Percentiles rank a stretch among this genome's conserved stretches.
phyloP scores from a whole-genome alignment of 2,888 invertebrate species.

The Ichneumon xanthorius region DNA sequence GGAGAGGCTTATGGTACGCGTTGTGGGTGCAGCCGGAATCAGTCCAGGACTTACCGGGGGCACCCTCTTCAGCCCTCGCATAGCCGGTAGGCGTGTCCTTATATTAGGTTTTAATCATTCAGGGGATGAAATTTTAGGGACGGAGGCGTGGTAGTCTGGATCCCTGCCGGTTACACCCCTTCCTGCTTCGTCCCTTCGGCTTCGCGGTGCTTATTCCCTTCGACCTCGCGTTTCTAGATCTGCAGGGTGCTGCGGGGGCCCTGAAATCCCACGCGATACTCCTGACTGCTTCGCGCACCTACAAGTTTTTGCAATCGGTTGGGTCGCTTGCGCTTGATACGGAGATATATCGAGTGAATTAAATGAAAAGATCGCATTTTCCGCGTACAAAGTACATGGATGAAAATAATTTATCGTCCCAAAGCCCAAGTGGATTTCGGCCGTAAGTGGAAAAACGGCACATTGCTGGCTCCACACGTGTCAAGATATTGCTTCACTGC shows the following conservation, averaged over 20 bases:
- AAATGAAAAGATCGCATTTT: too few species aligned
- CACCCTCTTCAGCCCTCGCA: conserved; percentile 58
- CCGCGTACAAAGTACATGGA: too few species aligned
- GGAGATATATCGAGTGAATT: too few species aligned
- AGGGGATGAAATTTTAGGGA: conserved; percentile 83
- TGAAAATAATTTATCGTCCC: too few species aligned
- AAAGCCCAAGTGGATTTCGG: too few species aligned
- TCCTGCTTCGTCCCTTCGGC: conserved; percentile 78
- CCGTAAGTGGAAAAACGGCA: too few species aligned
- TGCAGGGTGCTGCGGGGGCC: conserved; percentile 15
- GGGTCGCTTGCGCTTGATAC: background rate
- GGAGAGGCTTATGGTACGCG: conserved; percentile 33
- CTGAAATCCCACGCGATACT: background rate
- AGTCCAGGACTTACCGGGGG: conserved; percentile 10
- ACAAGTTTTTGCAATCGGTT: background rate
- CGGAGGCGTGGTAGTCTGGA: conserved; percentile 84
- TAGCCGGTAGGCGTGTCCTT: conserved; percentile 82
- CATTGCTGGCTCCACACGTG: too few species aligned
- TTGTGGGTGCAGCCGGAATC: conserved; percentile 53
- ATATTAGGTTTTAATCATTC: conserved; percentile 85
- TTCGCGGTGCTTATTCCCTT: conserved; percentile 57
- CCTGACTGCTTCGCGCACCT: background rate
- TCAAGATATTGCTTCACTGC: too few species aligned
- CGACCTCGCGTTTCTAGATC: conserved; percentile 36
- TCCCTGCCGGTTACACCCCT: conserved; percentile 83